A percentile compares a stretch with the other conserved stretches of the same genome.
These are phyloP conservation scores for Halichondria panicea DNA, from an alignment of 37 sponge, comb jelly and placozoan genomes.

Conservation along the genomic window DNA sequence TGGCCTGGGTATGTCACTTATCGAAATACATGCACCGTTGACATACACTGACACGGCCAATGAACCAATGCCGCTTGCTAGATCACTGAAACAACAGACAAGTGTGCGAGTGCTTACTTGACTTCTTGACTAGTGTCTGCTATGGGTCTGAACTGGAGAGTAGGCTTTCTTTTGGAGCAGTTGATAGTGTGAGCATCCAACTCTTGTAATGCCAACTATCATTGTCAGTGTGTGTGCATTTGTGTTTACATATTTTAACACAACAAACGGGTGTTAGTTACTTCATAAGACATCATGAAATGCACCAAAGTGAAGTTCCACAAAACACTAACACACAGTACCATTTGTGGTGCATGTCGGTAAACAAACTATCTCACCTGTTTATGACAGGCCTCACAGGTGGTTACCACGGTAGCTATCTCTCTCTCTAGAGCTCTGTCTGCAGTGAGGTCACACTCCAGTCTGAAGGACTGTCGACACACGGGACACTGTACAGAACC, in stretches of 20 bases:
- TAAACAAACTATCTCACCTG: slow-evolving; percentile 1
- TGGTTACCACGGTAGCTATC: slow-evolving; percentile 10
- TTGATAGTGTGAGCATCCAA: slow-evolving; percentile 31
- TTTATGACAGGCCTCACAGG: slow-evolving; percentile 35
- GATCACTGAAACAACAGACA: too few species aligned
- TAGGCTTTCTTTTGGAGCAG: background rate
- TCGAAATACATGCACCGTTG: too few species aligned
- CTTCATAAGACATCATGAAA: background rate
- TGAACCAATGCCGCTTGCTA: too few species aligned
- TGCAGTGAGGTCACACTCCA: background rate
- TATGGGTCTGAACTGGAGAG: slow-evolving; percentile 25
- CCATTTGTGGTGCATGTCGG: background rate
- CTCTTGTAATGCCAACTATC: slow-evolving; percentile 21
- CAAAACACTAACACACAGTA: background rate
- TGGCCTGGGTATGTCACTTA: too few species aligned
- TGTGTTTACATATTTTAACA: background rate
- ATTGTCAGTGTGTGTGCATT: background rate
- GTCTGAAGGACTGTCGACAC: slow-evolving; percentile 25
- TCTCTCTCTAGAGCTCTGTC: slow-evolving; percentile 22
- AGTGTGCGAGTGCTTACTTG: background rate
- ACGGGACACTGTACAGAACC: slow-evolving; percentile 34
- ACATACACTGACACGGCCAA: too few species aligned
- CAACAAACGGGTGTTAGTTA: background rate
- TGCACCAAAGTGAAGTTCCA: background rate
- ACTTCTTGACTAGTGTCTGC: slow-evolving; percentile 16